Conservation (phyloP, 2,888 invertebrate species). For the Rhamnusium bicolor region DNA sequence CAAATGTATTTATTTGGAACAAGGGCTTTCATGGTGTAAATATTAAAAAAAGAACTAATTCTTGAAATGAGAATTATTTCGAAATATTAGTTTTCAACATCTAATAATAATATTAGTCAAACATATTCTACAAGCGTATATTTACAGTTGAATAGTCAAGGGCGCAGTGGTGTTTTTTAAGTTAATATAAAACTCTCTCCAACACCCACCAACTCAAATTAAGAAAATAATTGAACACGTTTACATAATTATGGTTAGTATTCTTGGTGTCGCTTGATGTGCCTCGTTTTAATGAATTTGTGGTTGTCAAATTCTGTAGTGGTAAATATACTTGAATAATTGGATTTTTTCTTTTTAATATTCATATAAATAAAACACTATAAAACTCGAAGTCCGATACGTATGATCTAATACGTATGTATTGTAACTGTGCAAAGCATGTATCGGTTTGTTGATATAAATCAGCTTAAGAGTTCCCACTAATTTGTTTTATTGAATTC, state of each 20-base stretch:
- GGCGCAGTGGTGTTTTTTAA: not conserved
- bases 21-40: not conserved
- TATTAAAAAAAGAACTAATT: not conserved
- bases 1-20: not conserved
- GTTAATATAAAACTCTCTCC: constrained; percentile 5
- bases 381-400: too few relatives aligned
- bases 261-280: not conserved
- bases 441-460: too few relatives aligned
- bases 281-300: not conserved
- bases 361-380: too few relatives aligned
- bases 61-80: not conserved
- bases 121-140: not conserved
- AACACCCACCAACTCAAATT: constrained; percentile 3
- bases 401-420: too few relatives aligned
- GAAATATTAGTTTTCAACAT: not conserved
- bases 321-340: too few relatives aligned
- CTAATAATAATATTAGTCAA: not conserved
- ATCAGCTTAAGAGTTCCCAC: too few relatives aligned
- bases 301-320: not conserved
- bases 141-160: constrained; percentile 19
- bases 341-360: too few relatives aligned
- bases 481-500: too few relatives aligned
- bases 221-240: not conserved
- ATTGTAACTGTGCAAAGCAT: too few relatives aligned
- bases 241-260: not conserved